Base-by-base conservation (phyloP, 2,797 vertebrate genomes). In the Philypnodon macrostomus region DNA sequence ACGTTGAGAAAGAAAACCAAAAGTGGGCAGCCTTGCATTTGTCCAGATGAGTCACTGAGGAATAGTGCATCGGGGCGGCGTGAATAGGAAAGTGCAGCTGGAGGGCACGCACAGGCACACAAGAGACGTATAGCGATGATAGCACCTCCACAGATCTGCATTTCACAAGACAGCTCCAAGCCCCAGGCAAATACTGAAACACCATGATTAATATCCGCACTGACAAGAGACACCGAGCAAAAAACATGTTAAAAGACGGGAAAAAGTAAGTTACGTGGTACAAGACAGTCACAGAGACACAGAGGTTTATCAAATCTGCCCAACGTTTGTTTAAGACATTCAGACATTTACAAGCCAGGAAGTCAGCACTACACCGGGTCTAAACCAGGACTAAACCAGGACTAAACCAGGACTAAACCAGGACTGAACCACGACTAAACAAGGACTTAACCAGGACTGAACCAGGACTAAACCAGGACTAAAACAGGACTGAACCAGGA, bases 61-160 rank as follows among this genome's bases (percentile, higher is more conserved):
- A 82, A 83, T 71, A 85, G 83, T 23, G 12, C 81, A 82, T 74
- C 76, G 61, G 37, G 7, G 47, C 77, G 50, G 69, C 26, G 12
- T 63, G 75, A 83, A 88, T 58, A 70, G 52, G 56, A 83, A 66
- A 77, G 62, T 31, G 53, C 56, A 41, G 75, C 85, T 84, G 53
- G 66, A 70, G 84, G 80, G 67, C 69, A 70, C 70, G 12, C 6
- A 1, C 58, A 69, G 75, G 79, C 68, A 87, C 79, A 73, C 55
- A 69, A 81, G 76, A 86, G 76, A 87, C 64, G 58, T 56, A 69
- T 53, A 81, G 70, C 75, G 72, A 70, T 64, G 70, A 76, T 73
- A 85, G 83, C 86, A 87, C 80, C 69, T 71, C 69, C 80, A 77
- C 70, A 74, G 76, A 88, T 81, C 81, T 75, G 80, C 79, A 75